Conservation (phyloP, 2,888 invertebrate species). For the Cartodere bifasciata region DNA sequence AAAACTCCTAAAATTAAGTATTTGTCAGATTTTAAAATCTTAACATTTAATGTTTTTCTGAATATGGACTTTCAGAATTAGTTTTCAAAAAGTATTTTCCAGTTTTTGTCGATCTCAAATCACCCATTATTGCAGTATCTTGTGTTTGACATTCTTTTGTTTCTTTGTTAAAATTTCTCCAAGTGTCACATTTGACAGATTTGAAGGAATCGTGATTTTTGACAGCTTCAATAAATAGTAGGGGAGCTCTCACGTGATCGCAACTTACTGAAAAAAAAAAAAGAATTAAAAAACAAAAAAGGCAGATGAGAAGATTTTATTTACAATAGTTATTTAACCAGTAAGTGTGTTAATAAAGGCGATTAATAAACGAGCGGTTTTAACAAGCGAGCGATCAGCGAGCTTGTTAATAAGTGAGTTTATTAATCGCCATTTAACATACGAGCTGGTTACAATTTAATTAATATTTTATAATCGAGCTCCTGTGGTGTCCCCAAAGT, state of each 20-base stretch:
- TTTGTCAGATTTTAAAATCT: too few species aligned
- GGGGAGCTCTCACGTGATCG: conserved; percentile 21
- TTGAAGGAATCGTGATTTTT: conserved; percentile 19
- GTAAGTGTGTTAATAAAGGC: neutral
- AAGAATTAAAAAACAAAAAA: too few species aligned
- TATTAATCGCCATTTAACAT: neutral
- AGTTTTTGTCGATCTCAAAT: conserved; percentile 16
- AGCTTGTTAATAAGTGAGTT: too few species aligned
- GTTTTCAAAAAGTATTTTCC: conserved; percentile 24
- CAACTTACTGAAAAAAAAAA: conserved; percentile 21
- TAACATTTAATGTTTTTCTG: too few species aligned
- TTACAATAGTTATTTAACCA: conserved; percentile 2
- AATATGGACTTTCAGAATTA: conserved; percentile 20
- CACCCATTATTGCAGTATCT: conserved; percentile 19
- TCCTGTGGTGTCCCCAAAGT: too few species aligned
- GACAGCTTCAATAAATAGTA: conserved; percentile 23
- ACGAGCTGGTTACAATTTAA: neutral
- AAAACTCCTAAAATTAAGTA: too few species aligned
- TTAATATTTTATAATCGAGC: too few species aligned
- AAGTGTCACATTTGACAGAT: conserved; percentile 19
- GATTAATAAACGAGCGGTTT: too few species aligned
- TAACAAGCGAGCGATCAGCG: too few species aligned
- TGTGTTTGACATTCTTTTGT: conserved; percentile 16
- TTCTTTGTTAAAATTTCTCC: conserved; percentile 15
- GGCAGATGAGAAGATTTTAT: too few species aligned